Conservation (phyloP, 2,888 invertebrate species). For the Caenorhabditis sp. region DNA sequence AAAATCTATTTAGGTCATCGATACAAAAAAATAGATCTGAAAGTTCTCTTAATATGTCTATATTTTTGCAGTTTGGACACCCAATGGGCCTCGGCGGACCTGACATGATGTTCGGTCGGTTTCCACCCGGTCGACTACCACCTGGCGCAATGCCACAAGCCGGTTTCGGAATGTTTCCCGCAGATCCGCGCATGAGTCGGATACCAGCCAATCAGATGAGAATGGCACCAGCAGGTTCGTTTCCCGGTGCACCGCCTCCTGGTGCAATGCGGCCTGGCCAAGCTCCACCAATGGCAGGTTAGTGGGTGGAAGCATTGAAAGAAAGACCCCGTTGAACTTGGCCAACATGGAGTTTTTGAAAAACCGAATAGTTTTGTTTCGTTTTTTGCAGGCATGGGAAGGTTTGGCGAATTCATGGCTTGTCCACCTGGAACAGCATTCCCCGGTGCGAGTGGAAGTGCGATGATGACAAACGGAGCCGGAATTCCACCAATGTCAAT, state of each 20-base stretch:
- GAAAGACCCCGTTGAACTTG: too few relatives aligned
- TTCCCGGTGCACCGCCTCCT: conserved; percentile 31
- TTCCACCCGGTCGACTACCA: conserved; percentile 40
- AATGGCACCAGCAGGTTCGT: conserved; percentile 37
- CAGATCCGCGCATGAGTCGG: conserved; percentile 37
- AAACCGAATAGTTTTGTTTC: too few relatives aligned
- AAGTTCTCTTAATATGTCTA: too few relatives aligned
- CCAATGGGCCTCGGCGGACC: conserved; percentile 53
- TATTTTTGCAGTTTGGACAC: conserved; percentile 47
- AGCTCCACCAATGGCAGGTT: conserved; percentile 13
- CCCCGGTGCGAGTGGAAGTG: conserved; percentile 38
- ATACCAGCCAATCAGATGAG: conserved; percentile 38
- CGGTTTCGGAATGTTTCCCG: conserved; percentile 45
- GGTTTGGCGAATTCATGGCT: conserved; percentile 29
- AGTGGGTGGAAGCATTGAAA: not conserved
- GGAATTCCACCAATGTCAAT: conserved; percentile 50
- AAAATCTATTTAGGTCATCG: too few relatives aligned
- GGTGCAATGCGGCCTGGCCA: conserved; percentile 40
- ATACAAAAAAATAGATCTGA: too few relatives aligned
- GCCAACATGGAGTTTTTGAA: too few relatives aligned
- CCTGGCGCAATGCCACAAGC: conserved; percentile 33
- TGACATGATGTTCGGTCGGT: conserved; percentile 54
- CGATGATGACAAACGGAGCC: conserved; percentile 56
- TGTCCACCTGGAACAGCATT: conserved; percentile 19
- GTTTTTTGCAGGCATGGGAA: conserved; percentile 25